Evolutionary conservation across 30 jellyfish, hydroid and myxozoan species (phyloP).

Genomic region (Mastigias papua): DNA sequence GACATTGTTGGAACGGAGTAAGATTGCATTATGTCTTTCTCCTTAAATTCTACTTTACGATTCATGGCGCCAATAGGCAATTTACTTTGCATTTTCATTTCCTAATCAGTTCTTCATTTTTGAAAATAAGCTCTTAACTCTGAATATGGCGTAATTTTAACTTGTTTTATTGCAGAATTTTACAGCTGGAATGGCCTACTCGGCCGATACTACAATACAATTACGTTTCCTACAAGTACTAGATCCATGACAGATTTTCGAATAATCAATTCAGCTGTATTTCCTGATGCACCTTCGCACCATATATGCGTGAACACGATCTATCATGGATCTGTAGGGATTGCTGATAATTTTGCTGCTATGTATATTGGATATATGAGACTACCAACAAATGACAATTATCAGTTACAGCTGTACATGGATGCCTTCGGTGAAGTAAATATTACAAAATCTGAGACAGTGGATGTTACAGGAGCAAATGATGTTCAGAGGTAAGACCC

Average conservation of each 20-base stretch:
- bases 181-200: slow-evolving; percentile 1
- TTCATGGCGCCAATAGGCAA: no score
- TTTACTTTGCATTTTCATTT: no score
- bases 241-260: not conserved
- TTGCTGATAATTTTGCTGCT: not conserved
- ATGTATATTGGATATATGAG: not conserved
- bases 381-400: not conserved
- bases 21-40: no score
- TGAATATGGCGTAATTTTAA: no score
- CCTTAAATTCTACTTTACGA: no score
- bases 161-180: not conserved
- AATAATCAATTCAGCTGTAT: not conserved
- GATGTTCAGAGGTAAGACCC: not conserved
- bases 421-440: not conserved
- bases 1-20: no score
- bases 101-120: no score
- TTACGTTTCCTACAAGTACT: not conserved
- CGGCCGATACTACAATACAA: not conserved
- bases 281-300: not conserved
- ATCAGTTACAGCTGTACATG: not conserved
- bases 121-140: no score
- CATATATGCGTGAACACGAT: not conserved
- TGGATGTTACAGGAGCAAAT: not conserved
- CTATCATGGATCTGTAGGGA: not conserved
- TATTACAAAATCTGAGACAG: not conserved